phyloP scores from a whole-genome alignment of 2,888 invertebrate genomes.

The Icerya purchasi region DNA sequence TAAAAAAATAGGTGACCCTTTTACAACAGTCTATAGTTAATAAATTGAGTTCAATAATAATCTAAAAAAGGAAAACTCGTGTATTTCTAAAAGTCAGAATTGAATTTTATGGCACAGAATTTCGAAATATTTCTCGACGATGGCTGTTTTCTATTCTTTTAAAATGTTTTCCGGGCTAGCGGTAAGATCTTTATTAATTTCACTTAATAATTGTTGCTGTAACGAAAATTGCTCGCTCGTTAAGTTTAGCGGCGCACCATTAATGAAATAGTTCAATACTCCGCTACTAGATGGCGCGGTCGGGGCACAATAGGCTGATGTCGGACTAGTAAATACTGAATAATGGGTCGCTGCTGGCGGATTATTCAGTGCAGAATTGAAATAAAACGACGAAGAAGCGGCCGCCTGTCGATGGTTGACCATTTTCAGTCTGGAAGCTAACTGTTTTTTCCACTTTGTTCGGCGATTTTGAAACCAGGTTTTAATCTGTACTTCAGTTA shows the following conservation, averaged over 20 bases:
- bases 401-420: constrained; percentile 14
- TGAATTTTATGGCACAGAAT: no score
- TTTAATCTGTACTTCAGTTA: constrained; percentile 90
- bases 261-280: constrained; percentile 7
- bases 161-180: no score
- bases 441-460: constrained; percentile 93
- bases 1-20: no score
- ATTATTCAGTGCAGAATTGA: not conserved
- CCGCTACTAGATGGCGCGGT: not conserved
- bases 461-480: constrained; percentile 91
- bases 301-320: constrained; percentile 9
- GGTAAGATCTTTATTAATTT: no score
- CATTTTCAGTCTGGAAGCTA: constrained; percentile 32
- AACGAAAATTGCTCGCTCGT: not conserved
- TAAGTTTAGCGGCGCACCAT: not conserved
- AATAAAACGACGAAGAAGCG: constrained; percentile 4
- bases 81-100: no score
- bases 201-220: no score
- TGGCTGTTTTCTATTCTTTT: no score
- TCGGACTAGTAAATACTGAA: not conserved
- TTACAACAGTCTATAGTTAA: no score
- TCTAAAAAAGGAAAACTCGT: no score
- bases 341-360: constrained; percentile 4
- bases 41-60: no score
- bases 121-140: no score